A percentile compares a stretch with the other conserved stretches of the same genome.
phyloP scores from a whole-genome alignment of 2,113 vertebrate genomes.

The Phocoena phocoena region DNA sequence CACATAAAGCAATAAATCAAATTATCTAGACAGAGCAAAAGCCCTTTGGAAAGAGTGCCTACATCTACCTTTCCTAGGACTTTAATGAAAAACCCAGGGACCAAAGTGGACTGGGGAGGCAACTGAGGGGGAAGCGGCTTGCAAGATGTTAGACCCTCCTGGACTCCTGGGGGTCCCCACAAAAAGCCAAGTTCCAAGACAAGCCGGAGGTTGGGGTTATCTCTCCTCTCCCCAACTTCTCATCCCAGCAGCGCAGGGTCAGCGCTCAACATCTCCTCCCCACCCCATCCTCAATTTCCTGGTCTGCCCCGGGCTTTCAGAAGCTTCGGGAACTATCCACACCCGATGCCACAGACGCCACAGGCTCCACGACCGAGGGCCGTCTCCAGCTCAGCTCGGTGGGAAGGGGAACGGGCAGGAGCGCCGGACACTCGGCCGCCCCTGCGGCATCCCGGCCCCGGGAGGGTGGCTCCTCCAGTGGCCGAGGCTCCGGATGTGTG shows the following conservation, averaged over 20 bases:
- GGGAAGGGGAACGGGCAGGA: background rate
- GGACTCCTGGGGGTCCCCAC: accelerated
- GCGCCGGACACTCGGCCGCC: background rate
- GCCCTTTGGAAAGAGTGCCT: constrained; percentile 24
- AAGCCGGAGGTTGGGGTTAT: background rate
- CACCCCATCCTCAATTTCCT: background rate
- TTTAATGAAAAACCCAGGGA: background rate
- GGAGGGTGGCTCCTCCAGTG: background rate
- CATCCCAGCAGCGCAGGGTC: background rate
- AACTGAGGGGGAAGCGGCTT: background rate
- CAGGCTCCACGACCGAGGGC: background rate
- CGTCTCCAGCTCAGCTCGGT: background rate
- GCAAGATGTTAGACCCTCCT: background rate
- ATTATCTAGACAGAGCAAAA: constrained; percentile 40
- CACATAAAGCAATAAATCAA: constrained; percentile 60
- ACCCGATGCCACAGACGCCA: background rate
- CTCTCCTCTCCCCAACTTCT: background rate
- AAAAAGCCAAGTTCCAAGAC: background rate
- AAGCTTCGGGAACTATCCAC: background rate
- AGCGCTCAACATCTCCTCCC: background rate
- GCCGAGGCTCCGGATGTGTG: background rate
- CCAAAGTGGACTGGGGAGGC: background rate
- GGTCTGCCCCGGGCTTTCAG: background rate
- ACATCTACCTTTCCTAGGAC: background rate
- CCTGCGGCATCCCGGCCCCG: background rate